Conservation (phyloP, 2,797 vertebrate genomes). For the Anableps anableps region DNA sequence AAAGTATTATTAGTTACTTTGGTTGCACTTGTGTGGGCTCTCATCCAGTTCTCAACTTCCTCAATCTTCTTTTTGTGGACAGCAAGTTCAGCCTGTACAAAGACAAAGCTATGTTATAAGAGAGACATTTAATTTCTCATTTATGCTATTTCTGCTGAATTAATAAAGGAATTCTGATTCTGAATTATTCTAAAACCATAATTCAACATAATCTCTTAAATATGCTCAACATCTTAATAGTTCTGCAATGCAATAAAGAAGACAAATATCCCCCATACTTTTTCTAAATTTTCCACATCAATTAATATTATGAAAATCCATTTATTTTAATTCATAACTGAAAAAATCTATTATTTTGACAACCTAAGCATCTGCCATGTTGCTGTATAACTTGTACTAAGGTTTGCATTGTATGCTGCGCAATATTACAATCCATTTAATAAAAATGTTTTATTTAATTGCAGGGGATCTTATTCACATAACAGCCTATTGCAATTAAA, state of each 20-base stretch:
- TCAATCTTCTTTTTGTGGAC: conserved; percentile 97
- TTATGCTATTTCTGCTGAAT: not conserved
- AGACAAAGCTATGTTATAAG: conserved; percentile 15
- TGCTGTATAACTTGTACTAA: too few species aligned
- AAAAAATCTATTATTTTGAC: too few species aligned
- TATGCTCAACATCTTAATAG: not conserved
- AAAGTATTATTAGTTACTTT: conserved; percentile 59
- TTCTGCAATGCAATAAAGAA: not conserved
- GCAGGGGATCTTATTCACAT: too few species aligned
- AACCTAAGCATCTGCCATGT: too few species aligned
- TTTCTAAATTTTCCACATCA: not conserved
- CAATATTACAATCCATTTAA: too few species aligned
- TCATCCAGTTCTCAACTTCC: conserved; percentile 94
- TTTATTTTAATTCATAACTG: too few species aligned
- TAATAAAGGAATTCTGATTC: too few species aligned
- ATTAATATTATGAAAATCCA: too few species aligned
- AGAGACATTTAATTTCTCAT: not conserved
- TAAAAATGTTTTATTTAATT: too few species aligned
- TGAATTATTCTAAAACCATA: not conserved
- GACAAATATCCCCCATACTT: not conserved
- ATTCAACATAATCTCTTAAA: not conserved
- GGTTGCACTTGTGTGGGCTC: conserved; percentile 65
- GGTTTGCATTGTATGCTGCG: too few species aligned
- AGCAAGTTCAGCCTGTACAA: conserved; percentile 88
- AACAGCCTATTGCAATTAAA: too few species aligned